Evolutionary conservation across 2,113 vertebrate genomes (phyloP).

Genomic region (zebrafish (Danio rerio)): GRCz12tu NC_133190.1:14221501-14222000

Average conservation of each 20-base stretch:
- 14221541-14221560: no score
- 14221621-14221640: no score
- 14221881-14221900: conserved; percentile 60
- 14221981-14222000: conserved; percentile 52
- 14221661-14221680: conserved; percentile 7
- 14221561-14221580: no score
- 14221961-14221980: conserved; percentile 16
- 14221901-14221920: conserved; percentile 64
- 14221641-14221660: not conserved
- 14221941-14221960: conserved; percentile 71
- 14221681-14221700: not conserved
- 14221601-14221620: no score
- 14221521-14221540: not conserved
- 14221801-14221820: conserved; percentile 50
- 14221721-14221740: conserved; percentile 11
- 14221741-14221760: conserved; percentile 1
- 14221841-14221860: conserved; percentile 59
- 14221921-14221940: conserved; percentile 58
- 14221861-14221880: conserved; percentile 68
- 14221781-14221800: conserved; percentile 41
- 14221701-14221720: not conserved
- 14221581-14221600: no score
- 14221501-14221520: not conserved
- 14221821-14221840: conserved; percentile 63
- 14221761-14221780: conserved; percentile 25